Base-by-base conservation (phyloP, 1,140 invertebrate species). In the Drosophila simulans region DNA sequence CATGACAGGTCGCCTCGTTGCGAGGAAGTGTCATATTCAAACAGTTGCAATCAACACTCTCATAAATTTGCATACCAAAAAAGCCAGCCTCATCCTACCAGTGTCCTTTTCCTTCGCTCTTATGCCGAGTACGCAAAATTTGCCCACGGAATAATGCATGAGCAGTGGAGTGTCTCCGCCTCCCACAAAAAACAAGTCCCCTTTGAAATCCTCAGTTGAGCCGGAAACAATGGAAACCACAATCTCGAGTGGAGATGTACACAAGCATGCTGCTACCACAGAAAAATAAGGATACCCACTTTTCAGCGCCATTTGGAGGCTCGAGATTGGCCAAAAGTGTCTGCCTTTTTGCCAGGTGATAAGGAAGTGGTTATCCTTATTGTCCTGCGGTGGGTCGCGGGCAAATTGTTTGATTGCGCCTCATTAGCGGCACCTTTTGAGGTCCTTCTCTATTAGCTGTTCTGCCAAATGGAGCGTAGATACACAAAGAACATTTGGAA, bases 41-140 rank as follows among this genome's bases (percentile, higher is more conserved):
- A 82, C 83, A 79, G 83, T 65, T 88, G 83, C 83, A 88, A 89
- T 88, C 83, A 89, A 80, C 83, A 88, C 83, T 88, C 71, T 59
- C 83, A 88, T 88, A 88, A 88, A 88, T 88, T 88, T 88, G 83
- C 83, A 88, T 88, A 79, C 63, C 71, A 56, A 88, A 88, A 88
- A 85, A 56, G 74, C 68, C 66, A 46, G 78, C 57, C 57, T 75
- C 68, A 88, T 88, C 83, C 81, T 51, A 58, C 3, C 42, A 2
- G 8, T 48, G 57, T 64, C 27, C 53, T 54, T 54, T 73, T 49
- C 75, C 56, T 49, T 70, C 77, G 56, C 73, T 86, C 86, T 75
- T 62, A 85, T 59, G 82, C 64, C 73, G 77, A 63, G 65, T 80
- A 78, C 66, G 76, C 83, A 58, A 82, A 86, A 77, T 83, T 64